Evolutionary conservation across 2,113 vertebrate genomes (phyloP).

Genomic region (Caretta caretta): DNA sequence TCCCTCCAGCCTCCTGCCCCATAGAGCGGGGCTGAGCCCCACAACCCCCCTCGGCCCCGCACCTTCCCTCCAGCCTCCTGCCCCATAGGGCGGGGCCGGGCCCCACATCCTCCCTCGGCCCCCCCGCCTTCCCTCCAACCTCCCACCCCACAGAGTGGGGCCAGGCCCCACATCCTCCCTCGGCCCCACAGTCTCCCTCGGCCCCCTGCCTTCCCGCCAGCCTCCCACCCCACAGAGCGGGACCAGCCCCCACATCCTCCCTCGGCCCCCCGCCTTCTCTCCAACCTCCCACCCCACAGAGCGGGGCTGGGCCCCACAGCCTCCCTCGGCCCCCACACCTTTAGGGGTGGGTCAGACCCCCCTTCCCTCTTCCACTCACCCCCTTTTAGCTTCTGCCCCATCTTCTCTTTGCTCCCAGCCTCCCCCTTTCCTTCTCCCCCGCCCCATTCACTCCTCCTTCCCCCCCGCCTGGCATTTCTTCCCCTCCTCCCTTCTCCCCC

Average conservation of each 20-base stretch:
- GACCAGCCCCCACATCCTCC: neutral
- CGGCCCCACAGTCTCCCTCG: too few species aligned
- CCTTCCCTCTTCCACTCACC: fast-evolving
- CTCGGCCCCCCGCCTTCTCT: neutral
- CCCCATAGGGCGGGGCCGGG: too few species aligned
- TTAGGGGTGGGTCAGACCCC: too few species aligned
- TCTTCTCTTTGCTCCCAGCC: fast-evolving
- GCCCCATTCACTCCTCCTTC: too few species aligned
- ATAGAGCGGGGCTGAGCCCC: neutral
- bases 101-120: neutral
- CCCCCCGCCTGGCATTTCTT: fast-evolving
- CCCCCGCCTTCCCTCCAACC: neutral
- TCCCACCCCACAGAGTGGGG: neutral
- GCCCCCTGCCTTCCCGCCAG: neutral
- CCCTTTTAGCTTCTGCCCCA: neutral
- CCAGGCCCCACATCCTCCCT: neutral
- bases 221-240: neutral
- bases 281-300: too few species aligned
- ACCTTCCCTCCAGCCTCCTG: too few species aligned
- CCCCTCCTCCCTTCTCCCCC: neutral
- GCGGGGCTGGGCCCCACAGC: neutral
- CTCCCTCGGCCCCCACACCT: too few species aligned
- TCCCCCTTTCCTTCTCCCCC: neutral
- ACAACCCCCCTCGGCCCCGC: too few species aligned
- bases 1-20: too few species aligned